Evolutionary conservation across 2,888 invertebrate genomes (phyloP).

Genomic region (Gandaritis pyraliata): DNA sequence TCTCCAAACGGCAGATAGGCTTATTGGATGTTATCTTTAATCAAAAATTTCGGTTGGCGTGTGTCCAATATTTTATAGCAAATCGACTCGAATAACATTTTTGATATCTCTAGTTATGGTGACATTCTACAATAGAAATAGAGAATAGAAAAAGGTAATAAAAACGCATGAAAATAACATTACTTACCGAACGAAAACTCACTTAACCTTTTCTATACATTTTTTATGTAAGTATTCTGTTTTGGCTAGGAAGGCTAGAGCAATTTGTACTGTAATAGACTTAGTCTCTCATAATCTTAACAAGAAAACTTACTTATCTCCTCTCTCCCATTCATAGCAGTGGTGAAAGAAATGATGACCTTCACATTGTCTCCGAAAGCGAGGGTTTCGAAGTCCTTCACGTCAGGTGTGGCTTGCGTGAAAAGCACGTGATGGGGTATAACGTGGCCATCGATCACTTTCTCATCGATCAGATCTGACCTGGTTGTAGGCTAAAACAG

Average conservation of each 20-base stretch:
- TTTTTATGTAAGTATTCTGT: too few species aligned
- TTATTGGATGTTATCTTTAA: slow-evolving; percentile 23
- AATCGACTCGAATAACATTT: not conserved
- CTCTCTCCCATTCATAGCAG: slow-evolving; percentile 87
- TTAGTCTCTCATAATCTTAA: too few species aligned
- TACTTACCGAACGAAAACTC: too few species aligned
- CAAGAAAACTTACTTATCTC: slow-evolving; percentile 84
- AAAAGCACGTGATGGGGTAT: slow-evolving; percentile 94
- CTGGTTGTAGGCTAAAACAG: slow-evolving; percentile 86
- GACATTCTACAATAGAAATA: too few species aligned
- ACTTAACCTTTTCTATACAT: too few species aligned
- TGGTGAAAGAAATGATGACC: slow-evolving; percentile 92
- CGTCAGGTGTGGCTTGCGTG: slow-evolving; percentile 91
- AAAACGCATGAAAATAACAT: too few species aligned
- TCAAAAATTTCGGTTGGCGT: slow-evolving; percentile 20
- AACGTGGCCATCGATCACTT: slow-evolving; percentile 95
- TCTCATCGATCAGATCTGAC: slow-evolving; percentile 90
- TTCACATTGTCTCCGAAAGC: slow-evolving; percentile 93
- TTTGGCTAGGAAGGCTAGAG: too few species aligned
- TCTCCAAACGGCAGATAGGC: slow-evolving; percentile 26
- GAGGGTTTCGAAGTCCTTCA: slow-evolving; percentile 90
- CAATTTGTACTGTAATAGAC: too few species aligned
- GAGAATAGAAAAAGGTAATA: too few species aligned
- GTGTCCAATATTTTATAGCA: slow-evolving; percentile 20
- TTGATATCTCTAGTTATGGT: too few species aligned